A percentile compares a stretch with the other conserved stretches of the same genome.
Conservation (phyloP, 2,113 vertebrate species). For the Salvelinus fontinalis region DNA sequence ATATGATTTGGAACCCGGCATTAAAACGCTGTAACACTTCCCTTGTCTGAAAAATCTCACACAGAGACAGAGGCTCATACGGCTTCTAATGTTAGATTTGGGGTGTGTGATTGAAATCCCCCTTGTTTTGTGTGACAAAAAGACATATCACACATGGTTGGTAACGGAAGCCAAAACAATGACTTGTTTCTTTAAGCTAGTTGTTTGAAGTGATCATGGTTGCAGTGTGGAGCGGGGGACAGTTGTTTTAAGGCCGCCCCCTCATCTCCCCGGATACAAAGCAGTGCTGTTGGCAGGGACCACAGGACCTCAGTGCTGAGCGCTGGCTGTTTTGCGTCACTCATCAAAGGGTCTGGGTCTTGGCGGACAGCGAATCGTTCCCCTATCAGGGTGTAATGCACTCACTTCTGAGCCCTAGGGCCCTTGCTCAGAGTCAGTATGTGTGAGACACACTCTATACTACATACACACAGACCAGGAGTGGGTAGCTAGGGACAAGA, state of each 20-base stretch:
- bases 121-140: constrained; percentile 49
- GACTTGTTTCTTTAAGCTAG: constrained; percentile 17
- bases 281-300: constrained; percentile 41
- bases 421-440: constrained; percentile 16
- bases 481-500: too few relatives aligned
- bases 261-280: constrained; percentile 59
- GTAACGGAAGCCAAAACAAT: constrained; percentile 60
- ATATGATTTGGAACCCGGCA: background rate
- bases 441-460: constrained; percentile 17
- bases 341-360: constrained; percentile 43
- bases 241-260: constrained; percentile 67
- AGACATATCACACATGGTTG: constrained; percentile 43
- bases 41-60: constrained; percentile 38
- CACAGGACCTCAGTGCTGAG: background rate
- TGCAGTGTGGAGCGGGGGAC: constrained; percentile 33
- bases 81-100: constrained; percentile 47
- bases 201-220: constrained; percentile 63
- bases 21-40: background rate
- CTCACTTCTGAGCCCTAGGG: constrained; percentile 37
- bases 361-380: constrained; percentile 46
- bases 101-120: constrained; percentile 25
- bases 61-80: constrained; percentile 37
- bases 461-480: constrained; percentile 2
- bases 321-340: constrained; percentile 54
- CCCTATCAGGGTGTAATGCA: constrained; percentile 48